Conservation (phyloP, 35 echinoderm and acorn worm genomes). For the Heliocidaris tuberculata region DNA sequence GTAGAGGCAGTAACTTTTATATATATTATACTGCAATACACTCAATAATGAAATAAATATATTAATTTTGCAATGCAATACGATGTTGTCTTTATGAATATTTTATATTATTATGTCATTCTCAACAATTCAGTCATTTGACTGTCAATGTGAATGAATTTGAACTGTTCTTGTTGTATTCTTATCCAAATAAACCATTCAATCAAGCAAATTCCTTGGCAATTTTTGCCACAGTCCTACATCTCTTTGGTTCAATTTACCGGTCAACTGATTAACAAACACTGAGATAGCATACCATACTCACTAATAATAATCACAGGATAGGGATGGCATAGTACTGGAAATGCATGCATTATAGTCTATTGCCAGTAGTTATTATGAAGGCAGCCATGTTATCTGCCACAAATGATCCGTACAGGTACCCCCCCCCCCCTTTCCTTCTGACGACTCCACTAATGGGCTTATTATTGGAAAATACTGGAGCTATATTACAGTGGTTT, state of each 20-base stretch:
- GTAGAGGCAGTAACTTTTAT: too few relatives aligned
- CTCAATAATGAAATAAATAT: too few relatives aligned
- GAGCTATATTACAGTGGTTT: constrained; percentile 42
- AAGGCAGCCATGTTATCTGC: neutral
- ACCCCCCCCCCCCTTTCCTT: neutral
- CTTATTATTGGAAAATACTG: constrained; percentile 53
- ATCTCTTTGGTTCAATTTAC: neutral
- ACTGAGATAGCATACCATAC: neutral
- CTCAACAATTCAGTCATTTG: too few relatives aligned
- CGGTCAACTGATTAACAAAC: neutral
- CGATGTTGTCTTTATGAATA: too few relatives aligned
- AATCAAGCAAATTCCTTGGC: neutral
- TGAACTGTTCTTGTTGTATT: too few relatives aligned
- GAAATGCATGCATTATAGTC: constrained; percentile 2
- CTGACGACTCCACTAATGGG: constrained; percentile 15
- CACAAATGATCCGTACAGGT: constrained; percentile 34
- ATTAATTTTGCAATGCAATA: too few relatives aligned
- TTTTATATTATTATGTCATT: too few relatives aligned
- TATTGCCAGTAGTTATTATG: neutral
- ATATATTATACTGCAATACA: too few relatives aligned
- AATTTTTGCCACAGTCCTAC: neutral
- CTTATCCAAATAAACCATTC: too few relatives aligned
- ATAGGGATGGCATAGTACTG: neutral
- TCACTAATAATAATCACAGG: neutral
- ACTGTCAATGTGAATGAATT: too few relatives aligned